Base-by-base conservation (phyloP, 2,888 invertebrate species). In the Noctua janthe region DNA sequence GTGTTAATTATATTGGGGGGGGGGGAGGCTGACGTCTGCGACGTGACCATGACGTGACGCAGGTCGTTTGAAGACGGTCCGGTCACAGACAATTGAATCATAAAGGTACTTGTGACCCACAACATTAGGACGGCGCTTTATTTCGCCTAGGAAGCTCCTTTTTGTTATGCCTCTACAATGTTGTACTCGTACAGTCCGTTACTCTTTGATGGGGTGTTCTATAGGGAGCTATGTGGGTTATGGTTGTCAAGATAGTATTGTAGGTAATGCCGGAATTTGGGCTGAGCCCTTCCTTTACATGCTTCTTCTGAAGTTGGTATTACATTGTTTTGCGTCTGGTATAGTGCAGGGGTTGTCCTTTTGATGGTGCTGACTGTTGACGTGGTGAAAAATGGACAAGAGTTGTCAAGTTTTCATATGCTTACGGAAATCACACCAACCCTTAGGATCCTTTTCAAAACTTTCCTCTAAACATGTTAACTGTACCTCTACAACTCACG, bases 1-100 rank as follows among this genome's bases (percentile, higher is more conserved):
- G 93, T 93, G 94, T 92, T 95, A 94, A 94, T 94, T 94, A 93
- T 92, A 93, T 93, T 90, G 91, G 86, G 78, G 80, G 88, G 80
- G 88, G 86, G 43, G 67, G 80, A 88, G 85, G 86, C 83, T 90
- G 92, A 93, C 92, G 92, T 91, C 88, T 86, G 51, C 77, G 81
- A 83, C 81, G 84, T 76, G 77, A 62, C 83, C 88, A 81, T 84
- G 91, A 89, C 90, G 83, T 94, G 94, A 95, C 92, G 91, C 90
- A 92, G 95, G 95, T 95, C 90, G 91, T 90, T 93, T 94, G 94
- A 94, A 92, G 93, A 92, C 92, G 94, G 94, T 93, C 91, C 88
- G 85, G 88, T 89, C 92, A 81, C 87, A 78, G 85, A 93, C 94
- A 96, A 96, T 96, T 96, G 95, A 96, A 96, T 96, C 96, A 95